Base-by-base conservation (phyloP, 2,113 vertebrate species). In the Erythrocercus mccallii region DNA sequence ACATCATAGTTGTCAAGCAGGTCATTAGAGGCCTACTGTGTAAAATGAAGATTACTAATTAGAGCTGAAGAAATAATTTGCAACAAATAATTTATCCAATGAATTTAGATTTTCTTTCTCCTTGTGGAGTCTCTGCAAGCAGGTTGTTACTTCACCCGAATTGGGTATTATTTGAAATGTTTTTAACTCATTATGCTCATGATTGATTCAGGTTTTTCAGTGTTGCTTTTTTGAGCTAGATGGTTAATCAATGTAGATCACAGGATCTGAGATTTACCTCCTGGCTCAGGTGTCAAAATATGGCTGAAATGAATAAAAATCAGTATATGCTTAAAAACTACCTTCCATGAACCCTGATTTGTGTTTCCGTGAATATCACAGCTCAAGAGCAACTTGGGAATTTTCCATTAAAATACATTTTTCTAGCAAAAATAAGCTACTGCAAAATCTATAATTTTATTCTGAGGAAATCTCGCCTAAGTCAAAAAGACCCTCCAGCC, bases 31-130 rank as follows among this genome's bases (percentile, higher is more conserved):
- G 79, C 96, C 94, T 95, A 96, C 96, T 95, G 93, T 94, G 95
- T 96, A 96, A 96, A 97, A 96, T 95, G 93, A 90, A 93, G 94
- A 97, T 96, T 96, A 95, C 94, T 96, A 96, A 97, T 97, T 96
- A 95, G 71, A 96, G 82, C 82, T 86, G 85, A 90, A 96, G 92
- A 95, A 96, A 96, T 93, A 94, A 96, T 96, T 96, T 92, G 80
- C 88, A 96, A 95, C 95, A 96, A 96, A 97, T 93, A 93, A 95
- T 95, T 92, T 95, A 94, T 83, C 93, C 95, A 83, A 48, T 88
- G 79, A 81, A 74, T 93, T 94, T 83, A 77, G 58, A 60, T 64
- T 71, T 70, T 86, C 58, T 60, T 71, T 48, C 85, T 96, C 93
- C 88, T 93, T 48, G 81, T 70, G 74, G 66, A 92, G 50, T 72